Base-by-base conservation (phyloP, 1,140 invertebrate species). In the Euura saliciscinereae region DNA sequence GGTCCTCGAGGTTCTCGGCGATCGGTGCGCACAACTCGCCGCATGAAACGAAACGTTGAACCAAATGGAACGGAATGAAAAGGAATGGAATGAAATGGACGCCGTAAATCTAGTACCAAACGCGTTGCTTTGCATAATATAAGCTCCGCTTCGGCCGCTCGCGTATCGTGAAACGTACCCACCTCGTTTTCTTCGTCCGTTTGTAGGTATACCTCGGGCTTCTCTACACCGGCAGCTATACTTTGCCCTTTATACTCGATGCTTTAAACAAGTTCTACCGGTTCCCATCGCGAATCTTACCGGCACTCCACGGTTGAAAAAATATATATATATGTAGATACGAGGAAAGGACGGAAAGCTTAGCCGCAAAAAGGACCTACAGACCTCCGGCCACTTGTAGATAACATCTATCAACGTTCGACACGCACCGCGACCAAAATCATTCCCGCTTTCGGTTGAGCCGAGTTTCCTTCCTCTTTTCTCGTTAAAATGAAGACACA, bases 371-470 rank as follows among this genome's bases (percentile, higher is more conserved):
- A 44, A 45, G 43, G 65, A 43, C 42, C 59, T 13, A 10, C 59
- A 13, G 59, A 10, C 8, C 2, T 1, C 59, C 6, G 73, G 75
- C 73, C 73, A 69, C 71, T 74, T 73, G 74, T 45, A 46, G 3
- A 44, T 43, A 28, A 3, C 11, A 44, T 2, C 6, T 43, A 46
- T 44, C 46, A 64, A 46, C 70, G 66, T 44, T 59, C 66, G 70
- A 71, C 70, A 71, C 46, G 65, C 69, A 43, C 44, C 59, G 59
- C 59, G 13, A 13, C 59, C 13, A 10, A 64, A 64, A 64, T 10
- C 59, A 64, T 28, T 28, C 28, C 28, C 28, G 28, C 28, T 28
- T 28, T 28, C 1, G 28, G 28, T 28, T 28, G 28, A 28, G 28
- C 28, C 28, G 28, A 28, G 28, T 28, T 28, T 28, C 0, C 28